Base-by-base conservation (phyloP, 1,140 invertebrate species). In the Scaptomyza hsui region DNA sequence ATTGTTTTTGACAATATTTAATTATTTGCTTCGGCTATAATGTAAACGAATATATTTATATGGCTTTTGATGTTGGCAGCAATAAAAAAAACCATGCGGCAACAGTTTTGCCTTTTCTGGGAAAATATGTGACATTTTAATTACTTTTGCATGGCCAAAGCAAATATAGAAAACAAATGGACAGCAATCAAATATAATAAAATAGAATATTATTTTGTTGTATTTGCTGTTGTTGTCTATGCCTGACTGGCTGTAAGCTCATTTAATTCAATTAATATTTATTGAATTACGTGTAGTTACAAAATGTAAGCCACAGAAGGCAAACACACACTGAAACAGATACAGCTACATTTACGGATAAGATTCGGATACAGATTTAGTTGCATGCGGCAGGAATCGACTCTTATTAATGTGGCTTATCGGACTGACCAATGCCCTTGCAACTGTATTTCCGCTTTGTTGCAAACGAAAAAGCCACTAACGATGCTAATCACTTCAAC, bases 401-500 rank as follows among this genome's bases (percentile, higher is more conserved):
- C 2, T 9, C 26, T 29, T 64, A 78, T 78, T 82, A 82, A 78
- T 75, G 56, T 15, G 15, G 42, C 12, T 26, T 53, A 32, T 24
- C 41, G 45, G 63, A 52, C 49, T 77, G 78, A 81, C 79, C 79
- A 82, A 83, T 71, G 57, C 53, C 74, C 64, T 78, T 75, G 75
- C 48, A 83, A 61, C 71, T 67, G 78, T 71, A 74, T 81, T 82
- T 82, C 79, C 79, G 79, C 79, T 72, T 78, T 67, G 75, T 42
- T 82, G 75, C 79, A 72, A 82, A 83, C 71, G 75, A 78, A 82
- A 82, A 78, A 85, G 79, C 79, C 79, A 83, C 79, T 85, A 85
- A 83, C 80, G 79, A 83, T 85, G 75, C 80, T 83, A 85, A 83
- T 83, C 75, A 83, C 79, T 83, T 85, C 80, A 83, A 79, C 79